A percentile compares a stretch with the other conserved stretches of the same genome.
Conservation (phyloP, 2,797 vertebrate species). For the Anabas testudineus region DNA sequence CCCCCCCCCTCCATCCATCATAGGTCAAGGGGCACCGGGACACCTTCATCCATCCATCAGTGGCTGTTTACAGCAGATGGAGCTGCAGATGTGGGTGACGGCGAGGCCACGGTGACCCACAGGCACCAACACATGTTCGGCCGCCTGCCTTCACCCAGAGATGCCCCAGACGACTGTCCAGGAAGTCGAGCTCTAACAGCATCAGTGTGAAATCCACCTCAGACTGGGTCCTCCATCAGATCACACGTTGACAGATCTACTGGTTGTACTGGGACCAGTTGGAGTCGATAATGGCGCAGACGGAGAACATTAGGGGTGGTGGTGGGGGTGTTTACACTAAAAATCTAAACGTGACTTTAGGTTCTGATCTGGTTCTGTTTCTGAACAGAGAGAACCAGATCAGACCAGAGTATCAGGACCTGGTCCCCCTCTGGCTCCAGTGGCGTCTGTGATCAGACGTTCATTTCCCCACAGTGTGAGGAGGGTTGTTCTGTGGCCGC, state of each 20-base stretch:
- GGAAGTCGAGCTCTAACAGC: constrained; percentile 19
- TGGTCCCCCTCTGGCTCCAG: constrained; percentile 25
- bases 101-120: constrained; percentile 49
- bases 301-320: too few species aligned
- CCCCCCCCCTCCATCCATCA: constrained; percentile 63
- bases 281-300: too few species aligned
- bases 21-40: constrained; percentile 87
- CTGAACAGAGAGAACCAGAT: too few species aligned
- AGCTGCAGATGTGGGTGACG: constrained; percentile 78
- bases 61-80: constrained; percentile 66
- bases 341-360: too few species aligned
- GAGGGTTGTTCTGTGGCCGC: constrained; percentile 71
- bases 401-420: too few species aligned
- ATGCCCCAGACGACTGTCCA: not conserved
- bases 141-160: too few species aligned
- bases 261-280: too few species aligned
- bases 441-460: constrained; percentile 50
- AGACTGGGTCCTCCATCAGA: not conserved
- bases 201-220: not conserved
- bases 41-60: constrained; percentile 86
- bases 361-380: too few species aligned
- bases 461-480: constrained; percentile 78
- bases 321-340: too few species aligned
- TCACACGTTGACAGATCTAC: too few species aligned
- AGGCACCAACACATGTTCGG: constrained; percentile 16